These are phyloP conservation scores for Cataglyphis albicans DNA, from an alignment of 2,888 invertebrate genomes.

Conservation along the genomic window DNA sequence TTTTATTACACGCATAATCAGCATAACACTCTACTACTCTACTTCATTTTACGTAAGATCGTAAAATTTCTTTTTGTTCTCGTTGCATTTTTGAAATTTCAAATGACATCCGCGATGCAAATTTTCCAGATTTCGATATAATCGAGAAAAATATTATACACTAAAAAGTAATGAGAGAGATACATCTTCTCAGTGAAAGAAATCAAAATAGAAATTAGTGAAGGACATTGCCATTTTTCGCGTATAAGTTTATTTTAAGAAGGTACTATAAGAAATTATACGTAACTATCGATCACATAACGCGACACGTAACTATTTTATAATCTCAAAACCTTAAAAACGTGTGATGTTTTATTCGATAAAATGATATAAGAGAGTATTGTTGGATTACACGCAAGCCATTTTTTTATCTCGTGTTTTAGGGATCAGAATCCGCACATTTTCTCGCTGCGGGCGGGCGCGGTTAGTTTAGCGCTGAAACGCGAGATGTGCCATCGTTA, in stretches of 20 bases:
- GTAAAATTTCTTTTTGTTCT: not conserved
- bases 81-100: not conserved
- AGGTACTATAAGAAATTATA: not conserved
- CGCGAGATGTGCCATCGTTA: constrained; percentile 68
- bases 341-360: not conserved
- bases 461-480: constrained; percentile 55
- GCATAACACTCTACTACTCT: not conserved
- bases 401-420: constrained; percentile 52
- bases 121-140: not conserved
- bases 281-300: not conserved
- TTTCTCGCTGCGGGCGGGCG: constrained; percentile 44
- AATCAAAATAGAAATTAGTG: not conserved
- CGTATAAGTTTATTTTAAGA: not conserved
- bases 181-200: not conserved
- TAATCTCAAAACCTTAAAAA: not conserved
- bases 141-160: not conserved
- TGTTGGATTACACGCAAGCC: not conserved
- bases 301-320: not conserved
- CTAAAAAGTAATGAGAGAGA: not conserved
- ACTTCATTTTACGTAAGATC: not conserved
- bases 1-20: not conserved
- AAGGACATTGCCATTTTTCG: not conserved
- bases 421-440: constrained; percentile 39
- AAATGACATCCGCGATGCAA: not conserved
- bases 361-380: not conserved